phyloP scores from a whole-genome alignment of 2,797 vertebrate species.

The Rhabdophis nuchalis region DNA sequence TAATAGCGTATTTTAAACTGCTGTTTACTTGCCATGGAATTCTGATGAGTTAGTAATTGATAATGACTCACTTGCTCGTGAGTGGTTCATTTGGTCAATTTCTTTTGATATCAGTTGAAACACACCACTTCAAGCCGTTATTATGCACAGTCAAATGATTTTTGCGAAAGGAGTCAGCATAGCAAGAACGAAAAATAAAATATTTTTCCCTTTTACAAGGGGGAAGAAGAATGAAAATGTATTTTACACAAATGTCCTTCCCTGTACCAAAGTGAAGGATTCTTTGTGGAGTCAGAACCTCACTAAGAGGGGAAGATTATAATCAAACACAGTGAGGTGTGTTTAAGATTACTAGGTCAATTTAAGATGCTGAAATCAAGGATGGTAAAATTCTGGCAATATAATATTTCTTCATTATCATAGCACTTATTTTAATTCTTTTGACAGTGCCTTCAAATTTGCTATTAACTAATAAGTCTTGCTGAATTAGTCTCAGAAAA shows the following conservation, averaged over 20 bases:
- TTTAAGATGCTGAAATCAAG: background rate
- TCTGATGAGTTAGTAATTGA: constrained; percentile 15
- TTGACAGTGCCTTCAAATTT: background rate
- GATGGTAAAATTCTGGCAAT: background rate
- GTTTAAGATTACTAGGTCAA: background rate
- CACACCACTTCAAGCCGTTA: background rate
- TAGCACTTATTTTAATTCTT: background rate
- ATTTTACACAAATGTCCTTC: background rate
- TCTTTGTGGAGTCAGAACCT: background rate
- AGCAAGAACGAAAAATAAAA: constrained; percentile 10
- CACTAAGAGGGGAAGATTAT: background rate
- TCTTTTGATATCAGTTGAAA: constrained; percentile 16
- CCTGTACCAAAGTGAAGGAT: background rate
- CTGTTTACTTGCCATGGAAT: background rate
- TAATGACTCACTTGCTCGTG: background rate
- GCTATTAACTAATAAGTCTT: background rate
- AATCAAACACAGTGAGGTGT: background rate
- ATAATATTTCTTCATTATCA: background rate
- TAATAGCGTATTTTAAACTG: constrained; percentile 20
- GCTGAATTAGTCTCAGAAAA: background rate
- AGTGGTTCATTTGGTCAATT: background rate
- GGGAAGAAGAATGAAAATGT: background rate
- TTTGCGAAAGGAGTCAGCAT: background rate
- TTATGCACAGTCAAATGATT: background rate
- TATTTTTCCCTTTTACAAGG: constrained; percentile 13